Conservation (phyloP, 2,888 invertebrate genomes). For the Diaphora mendica region DNA sequence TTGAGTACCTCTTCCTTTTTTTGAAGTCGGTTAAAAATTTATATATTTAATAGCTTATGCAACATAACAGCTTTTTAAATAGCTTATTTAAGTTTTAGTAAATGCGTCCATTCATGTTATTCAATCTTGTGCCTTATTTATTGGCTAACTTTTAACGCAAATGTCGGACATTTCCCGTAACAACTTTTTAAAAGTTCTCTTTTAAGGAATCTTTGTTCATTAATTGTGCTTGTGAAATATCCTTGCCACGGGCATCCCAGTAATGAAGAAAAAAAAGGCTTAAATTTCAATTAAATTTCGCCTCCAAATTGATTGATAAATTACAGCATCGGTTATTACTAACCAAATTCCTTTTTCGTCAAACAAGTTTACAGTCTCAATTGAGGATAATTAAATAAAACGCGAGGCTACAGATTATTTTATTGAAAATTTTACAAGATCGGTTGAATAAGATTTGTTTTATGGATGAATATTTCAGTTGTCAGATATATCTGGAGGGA, state of each 20-base stretch:
- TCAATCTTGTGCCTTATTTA: neutral
- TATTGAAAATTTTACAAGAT: neutral
- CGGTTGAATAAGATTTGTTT: neutral
- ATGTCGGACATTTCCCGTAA: neutral
- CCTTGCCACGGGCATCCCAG: neutral
- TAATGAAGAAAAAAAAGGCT: neutral
- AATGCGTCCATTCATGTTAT: too few species aligned
- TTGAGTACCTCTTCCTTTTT: too few species aligned
- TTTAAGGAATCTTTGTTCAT: neutral
- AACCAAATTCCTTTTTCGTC: neutral
- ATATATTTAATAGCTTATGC: too few species aligned
- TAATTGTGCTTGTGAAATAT: neutral
- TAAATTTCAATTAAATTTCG: neutral
- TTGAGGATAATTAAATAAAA: neutral
- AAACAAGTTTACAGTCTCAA: neutral
- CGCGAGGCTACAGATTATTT: neutral
- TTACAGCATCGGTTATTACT: neutral
- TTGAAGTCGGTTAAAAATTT: too few species aligned
- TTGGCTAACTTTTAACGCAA: neutral
- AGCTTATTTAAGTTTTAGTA: too few species aligned
- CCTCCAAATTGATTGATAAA: neutral
- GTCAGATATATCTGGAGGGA: neutral
- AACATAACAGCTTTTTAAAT: too few species aligned
- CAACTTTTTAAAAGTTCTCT: neutral
- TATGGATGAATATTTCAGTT: neutral